Conservation (phyloP, 2,888 invertebrate species). For the Uropetala carovei region DNA sequence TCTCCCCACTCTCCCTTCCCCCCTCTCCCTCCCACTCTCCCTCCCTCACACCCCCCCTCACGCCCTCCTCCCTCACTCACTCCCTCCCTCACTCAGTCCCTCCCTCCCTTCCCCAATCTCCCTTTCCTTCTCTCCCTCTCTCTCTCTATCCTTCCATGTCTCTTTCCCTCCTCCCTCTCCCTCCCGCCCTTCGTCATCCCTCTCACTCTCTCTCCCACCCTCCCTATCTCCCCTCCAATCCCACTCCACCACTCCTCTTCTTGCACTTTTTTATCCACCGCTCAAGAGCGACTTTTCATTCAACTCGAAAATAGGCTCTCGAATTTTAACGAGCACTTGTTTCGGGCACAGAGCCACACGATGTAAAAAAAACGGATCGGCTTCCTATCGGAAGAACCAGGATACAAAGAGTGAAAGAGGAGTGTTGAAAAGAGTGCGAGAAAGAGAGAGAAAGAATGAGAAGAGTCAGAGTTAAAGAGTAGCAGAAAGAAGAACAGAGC, state of each 20-base stretch:
- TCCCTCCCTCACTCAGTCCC: too few relatives aligned
- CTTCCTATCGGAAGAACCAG: background rate
- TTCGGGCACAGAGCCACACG: background rate
- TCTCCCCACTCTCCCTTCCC: too few relatives aligned
- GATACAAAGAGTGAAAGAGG: background rate
- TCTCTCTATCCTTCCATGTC: too few relatives aligned
- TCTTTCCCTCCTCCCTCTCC: background rate
- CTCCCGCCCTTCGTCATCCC: background rate
- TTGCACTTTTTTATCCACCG: background rate
- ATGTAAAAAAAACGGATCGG: constrained; percentile 14
- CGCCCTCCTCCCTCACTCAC: too few relatives aligned
- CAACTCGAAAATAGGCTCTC: constrained; percentile 37
- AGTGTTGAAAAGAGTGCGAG: background rate
- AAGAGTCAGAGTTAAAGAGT: background rate
- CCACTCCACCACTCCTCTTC: background rate
- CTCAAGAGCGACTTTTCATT: background rate
- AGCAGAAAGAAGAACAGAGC: too few relatives aligned
- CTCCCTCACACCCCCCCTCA: too few relatives aligned
- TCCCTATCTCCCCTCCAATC: background rate
- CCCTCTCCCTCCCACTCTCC: background rate
- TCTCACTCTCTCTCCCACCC: background rate
- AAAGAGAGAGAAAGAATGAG: too few relatives aligned
- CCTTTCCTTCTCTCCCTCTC: background rate
- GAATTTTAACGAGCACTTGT: constrained; percentile 53
- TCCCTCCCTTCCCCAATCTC: too few relatives aligned